phyloP scores from a whole-genome alignment of 2,888 invertebrate species.

The Drosophila lacicola region DNA sequence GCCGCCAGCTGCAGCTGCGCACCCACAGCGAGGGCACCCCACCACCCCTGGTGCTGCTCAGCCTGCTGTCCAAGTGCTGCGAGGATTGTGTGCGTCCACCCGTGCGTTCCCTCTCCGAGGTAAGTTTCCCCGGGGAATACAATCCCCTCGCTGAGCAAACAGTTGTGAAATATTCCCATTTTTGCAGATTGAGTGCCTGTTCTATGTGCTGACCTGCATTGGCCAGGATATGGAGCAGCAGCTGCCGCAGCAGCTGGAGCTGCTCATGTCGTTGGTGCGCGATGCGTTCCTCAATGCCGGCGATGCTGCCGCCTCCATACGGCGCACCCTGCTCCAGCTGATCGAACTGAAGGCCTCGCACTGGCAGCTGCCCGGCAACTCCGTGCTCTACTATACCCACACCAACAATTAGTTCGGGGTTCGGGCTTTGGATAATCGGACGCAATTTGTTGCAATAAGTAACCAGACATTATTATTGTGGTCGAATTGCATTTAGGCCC shows the following conservation, averaged over 20 bases:
- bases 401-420: slow-evolving; percentile 62
- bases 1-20: slow-evolving; percentile 87
- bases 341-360: slow-evolving; percentile 95
- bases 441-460: slow-evolving; percentile 66
- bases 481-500: slow-evolving; percentile 77
- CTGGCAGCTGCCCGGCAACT: slow-evolving; percentile 95
- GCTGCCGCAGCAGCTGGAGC: slow-evolving; percentile 92
- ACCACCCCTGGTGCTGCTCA: slow-evolving; percentile 91
- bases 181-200: slow-evolving; percentile 92
- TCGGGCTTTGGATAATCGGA: slow-evolving; percentile 15
- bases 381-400: slow-evolving; percentile 91
- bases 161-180: neutral
- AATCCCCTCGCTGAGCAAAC: neutral
- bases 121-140: slow-evolving; percentile 84
- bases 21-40: slow-evolving; percentile 87
- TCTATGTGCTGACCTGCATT: slow-evolving; percentile 94
- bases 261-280: slow-evolving; percentile 91
- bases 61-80: slow-evolving; percentile 94
- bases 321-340: slow-evolving; percentile 94
- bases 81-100: slow-evolving; percentile 94
- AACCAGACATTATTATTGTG: slow-evolving; percentile 70
- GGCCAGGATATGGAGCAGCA: slow-evolving; percentile 94
- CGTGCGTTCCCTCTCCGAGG: slow-evolving; percentile 92
- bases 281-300: slow-evolving; percentile 93
- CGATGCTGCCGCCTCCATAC: slow-evolving; percentile 90